Evolutionary conservation across 2,797 vertebrate genomes (phyloP), one percentile per base, ranked within the genome.

Genomic region (Hybognathus amarus): DNA sequence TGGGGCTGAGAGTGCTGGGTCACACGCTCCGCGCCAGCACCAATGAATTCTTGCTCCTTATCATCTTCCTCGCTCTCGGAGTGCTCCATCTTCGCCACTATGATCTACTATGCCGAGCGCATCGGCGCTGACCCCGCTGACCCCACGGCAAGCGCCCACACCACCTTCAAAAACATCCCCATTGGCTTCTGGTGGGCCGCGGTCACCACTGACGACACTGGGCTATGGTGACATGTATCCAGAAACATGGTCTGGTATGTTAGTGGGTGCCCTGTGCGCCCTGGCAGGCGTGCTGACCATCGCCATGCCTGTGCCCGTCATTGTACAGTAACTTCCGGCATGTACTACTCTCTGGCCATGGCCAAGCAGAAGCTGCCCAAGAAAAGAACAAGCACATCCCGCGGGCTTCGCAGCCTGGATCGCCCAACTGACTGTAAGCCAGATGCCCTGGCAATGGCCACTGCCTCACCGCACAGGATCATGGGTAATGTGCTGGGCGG

Each of bases 361-460:
- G 98, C 98, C 94, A 99, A 99, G 94, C 98, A 99, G 96, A 99
- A 99, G 96, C 96, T 99, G 93, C 98, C 98, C 94, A 99, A 99
- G 96, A 99, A 98, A 99, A 98, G 96, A 99, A 98, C 95, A 99
- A 99, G 95, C 97, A 99, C 96, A 99, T 99, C 94, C 98, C 98
- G 0, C 95, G 98, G 88, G 97, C 97, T 10, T 97, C 98, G 68
- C 98, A 99, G 93, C 97, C 98, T 83, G 98, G 98, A 93, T 99
- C 97, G 90, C 98, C 98, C 90, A 99, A 99, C 96, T 99, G n/a
- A 99, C 96, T 99, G 98, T 96, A 99, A 99, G 95, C 98, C 98
- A 85, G 97, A 98, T 69, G 96, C 98, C 92, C 95, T 97, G 90
- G 98, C 92, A 92, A 98, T 98, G 97, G 98, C 97, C 85, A 98